Percentiles rank a stretch among this genome's conserved stretches.
Evolutionary conservation across 2,113 vertebrate genomes (phyloP).

Genomic region (Paratilapia polleni): DNA sequence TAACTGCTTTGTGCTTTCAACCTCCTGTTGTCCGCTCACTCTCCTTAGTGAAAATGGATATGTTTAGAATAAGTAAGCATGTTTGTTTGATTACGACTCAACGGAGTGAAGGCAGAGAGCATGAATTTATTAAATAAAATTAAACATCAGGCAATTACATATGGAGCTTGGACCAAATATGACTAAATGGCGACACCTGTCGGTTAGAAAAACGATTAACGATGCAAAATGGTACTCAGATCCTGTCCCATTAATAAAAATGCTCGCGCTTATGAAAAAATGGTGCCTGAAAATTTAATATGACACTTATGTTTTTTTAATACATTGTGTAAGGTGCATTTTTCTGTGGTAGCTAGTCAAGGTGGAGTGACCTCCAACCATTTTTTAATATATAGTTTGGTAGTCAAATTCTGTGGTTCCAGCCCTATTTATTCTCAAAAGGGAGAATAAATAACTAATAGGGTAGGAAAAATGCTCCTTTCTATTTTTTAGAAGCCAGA

Average conservation of each 20-base stretch:
- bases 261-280: too few relatives aligned
- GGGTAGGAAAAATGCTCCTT: too few relatives aligned
- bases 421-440: too few relatives aligned
- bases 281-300: background rate
- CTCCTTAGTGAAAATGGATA: background rate
- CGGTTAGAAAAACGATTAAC: background rate
- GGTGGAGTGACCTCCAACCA: background rate
- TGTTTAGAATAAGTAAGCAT: background rate
- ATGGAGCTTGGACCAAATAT: background rate
- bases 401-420: too few relatives aligned
- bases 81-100: background rate
- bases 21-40: background rate
- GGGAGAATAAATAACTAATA: too few relatives aligned
- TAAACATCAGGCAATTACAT: background rate
- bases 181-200: conserved; percentile 34
- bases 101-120: background rate
- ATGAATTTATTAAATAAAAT: background rate
- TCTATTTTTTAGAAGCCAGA: too few relatives aligned
- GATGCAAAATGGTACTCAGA: background rate
- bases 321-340: too few relatives aligned
- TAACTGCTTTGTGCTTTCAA: background rate
- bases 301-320: background rate
- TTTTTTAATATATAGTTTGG: background rate
- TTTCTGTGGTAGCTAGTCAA: background rate
- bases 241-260: background rate